Percentiles rank a stretch among this genome's conserved stretches.
Conservation (phyloP, 1,140 invertebrate species). For the Penaeus indicus region DNA sequence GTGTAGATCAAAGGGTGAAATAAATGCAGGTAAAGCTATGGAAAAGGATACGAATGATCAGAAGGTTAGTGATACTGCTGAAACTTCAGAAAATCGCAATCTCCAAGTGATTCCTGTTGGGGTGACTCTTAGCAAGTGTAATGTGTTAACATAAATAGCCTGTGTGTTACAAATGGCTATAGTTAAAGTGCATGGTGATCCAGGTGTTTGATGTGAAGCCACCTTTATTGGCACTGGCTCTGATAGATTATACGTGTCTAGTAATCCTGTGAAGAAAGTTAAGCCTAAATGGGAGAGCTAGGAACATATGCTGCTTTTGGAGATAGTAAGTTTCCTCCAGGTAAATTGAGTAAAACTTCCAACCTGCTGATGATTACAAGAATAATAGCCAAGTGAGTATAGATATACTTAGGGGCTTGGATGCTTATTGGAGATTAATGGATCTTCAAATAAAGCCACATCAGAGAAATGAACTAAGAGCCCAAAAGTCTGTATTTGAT, state of each 20-base stretch:
- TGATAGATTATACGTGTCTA: slow-evolving; percentile 12
- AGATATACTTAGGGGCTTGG: slow-evolving; percentile 19
- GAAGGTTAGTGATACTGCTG: too few species aligned
- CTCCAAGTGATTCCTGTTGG: too few species aligned
- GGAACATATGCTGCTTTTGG: slow-evolving; percentile 9
- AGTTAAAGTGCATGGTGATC: too few species aligned
- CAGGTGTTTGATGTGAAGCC: too few species aligned
- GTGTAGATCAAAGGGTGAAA: too few species aligned
- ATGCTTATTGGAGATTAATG: slow-evolving; percentile 46
- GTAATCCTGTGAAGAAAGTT: slow-evolving; percentile 7
- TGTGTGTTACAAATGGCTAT: not conserved
- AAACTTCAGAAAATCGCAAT: too few species aligned
- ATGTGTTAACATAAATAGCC: not conserved
- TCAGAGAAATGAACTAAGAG: not conserved
- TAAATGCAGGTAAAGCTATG: too few species aligned
- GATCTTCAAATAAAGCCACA: not conserved
- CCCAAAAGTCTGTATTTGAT: slow-evolving; percentile 43
- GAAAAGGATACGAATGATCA: too few species aligned
- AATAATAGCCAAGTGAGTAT: slow-evolving; percentile 9
- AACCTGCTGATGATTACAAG: slow-evolving; percentile 46
- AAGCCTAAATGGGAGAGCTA: not conserved
- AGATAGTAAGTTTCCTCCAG: too few species aligned
- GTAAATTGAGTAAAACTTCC: not conserved
- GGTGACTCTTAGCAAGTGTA: not conserved
- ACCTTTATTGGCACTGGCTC: not conserved